Conservation (phyloP, 1,140 invertebrate genomes). For the Teleogryllus occipitalis region DNA sequence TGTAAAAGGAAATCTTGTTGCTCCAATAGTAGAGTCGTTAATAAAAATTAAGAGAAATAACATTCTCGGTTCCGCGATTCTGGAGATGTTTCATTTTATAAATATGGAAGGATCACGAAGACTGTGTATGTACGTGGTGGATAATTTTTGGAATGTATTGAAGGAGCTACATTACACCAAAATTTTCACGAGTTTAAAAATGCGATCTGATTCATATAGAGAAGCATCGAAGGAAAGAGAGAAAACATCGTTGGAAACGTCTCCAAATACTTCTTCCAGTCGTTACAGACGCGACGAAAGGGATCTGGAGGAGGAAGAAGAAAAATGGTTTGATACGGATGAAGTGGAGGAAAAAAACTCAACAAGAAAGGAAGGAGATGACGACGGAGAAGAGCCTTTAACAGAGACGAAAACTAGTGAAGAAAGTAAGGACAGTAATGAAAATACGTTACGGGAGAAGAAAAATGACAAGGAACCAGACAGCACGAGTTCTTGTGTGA, state of each 20-base stretch:
- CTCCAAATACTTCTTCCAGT: neutral
- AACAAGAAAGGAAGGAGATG: neutral
- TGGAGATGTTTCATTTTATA: neutral
- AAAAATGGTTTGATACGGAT: neutral
- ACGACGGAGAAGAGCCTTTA: neutral
- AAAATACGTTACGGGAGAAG: neutral
- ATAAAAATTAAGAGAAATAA: neutral
- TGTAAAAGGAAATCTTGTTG: neutral
- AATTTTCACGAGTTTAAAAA: neutral
- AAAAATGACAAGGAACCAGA: too few species aligned
- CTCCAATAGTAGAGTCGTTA: neutral
- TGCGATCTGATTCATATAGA: neutral
- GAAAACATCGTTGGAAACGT: neutral
- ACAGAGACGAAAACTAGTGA: neutral
- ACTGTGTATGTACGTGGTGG: neutral
- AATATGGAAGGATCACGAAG: neutral
- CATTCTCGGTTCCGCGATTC: neutral
- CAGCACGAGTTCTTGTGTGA: too few species aligned
- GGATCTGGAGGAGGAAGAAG: neutral
- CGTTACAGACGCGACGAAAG: neutral
- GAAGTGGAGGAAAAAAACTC: neutral
- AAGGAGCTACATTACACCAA: neutral
- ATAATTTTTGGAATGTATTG: neutral
- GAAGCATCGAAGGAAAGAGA: neutral
- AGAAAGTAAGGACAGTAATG: neutral